Evolutionary conservation across 2,888 invertebrate species (phyloP).

Genomic region (Acrobasis suavella): DNA sequence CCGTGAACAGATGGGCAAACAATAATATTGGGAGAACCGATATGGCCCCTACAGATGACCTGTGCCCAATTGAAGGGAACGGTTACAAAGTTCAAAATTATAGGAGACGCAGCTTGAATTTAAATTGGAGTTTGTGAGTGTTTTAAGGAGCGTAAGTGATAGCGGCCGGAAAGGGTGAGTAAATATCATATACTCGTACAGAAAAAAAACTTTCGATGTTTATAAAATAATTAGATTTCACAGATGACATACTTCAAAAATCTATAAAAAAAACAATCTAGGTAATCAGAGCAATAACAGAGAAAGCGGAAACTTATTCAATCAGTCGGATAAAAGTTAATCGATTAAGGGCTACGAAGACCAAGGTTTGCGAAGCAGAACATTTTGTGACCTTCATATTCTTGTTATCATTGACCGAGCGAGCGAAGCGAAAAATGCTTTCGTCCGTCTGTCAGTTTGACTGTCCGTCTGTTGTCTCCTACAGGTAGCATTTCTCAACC

Average conservation of each 20-base stretch:
- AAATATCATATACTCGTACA: too few relatives aligned
- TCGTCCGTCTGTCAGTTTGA: too few relatives aligned
- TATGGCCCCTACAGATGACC: constrained; percentile 30
- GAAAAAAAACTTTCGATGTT: too few relatives aligned
- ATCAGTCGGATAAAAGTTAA: constrained; percentile 25
- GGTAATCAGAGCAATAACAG: constrained; percentile 21
- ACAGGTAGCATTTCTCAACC: too few relatives aligned
- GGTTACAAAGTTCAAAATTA: constrained; percentile 25
- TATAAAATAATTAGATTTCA: too few relatives aligned
- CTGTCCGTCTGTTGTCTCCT: too few relatives aligned
- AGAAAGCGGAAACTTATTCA: constrained; percentile 31
- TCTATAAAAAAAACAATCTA: background rate
- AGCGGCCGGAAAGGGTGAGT: too few relatives aligned
- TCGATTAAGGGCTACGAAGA: constrained; percentile 37
- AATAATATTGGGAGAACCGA: constrained; percentile 38
- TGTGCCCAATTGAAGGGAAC: constrained; percentile 29
- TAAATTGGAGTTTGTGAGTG: background rate
- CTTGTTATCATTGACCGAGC: constrained; percentile 1
- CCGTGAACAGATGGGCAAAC: constrained; percentile 60
- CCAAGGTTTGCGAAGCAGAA: constrained; percentile 35
- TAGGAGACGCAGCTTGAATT: background rate
- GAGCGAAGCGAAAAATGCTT: too few relatives aligned
- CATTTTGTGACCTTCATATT: constrained; percentile 27
- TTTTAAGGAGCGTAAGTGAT: background rate
- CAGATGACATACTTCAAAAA: too few relatives aligned